Evolutionary conservation across 2,113 vertebrate species (phyloP).

Genomic region (Crocuta crocuta): DNA sequence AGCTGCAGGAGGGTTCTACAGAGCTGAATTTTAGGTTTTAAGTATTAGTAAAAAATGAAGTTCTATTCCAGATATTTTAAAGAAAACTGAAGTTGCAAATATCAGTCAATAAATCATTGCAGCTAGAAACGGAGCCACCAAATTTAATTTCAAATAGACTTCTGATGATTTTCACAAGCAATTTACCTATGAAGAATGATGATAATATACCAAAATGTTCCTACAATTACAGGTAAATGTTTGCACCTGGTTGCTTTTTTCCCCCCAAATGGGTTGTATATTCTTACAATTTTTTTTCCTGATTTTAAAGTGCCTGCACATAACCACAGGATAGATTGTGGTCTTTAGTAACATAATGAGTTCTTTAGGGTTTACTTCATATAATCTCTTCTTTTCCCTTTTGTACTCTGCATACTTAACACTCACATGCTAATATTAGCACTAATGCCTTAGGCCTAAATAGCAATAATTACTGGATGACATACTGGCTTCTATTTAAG

Average conservation of each 20-base stretch:
- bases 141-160: constrained; percentile 38
- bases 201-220: background rate
- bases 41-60: constrained; percentile 75
- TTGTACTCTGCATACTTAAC: constrained; percentile 62
- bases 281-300: constrained; percentile 5
- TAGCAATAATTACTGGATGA: constrained; percentile 81
- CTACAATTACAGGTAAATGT: background rate
- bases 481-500: constrained; percentile 83
- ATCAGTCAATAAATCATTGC: constrained; percentile 60
- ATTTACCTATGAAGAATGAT: background rate
- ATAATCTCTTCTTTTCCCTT: constrained; percentile 64
- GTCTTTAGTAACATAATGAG: background rate
- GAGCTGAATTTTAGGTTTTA: constrained; percentile 64
- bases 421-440: constrained; percentile 80
- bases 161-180: background rate
- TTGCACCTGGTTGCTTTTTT: constrained; percentile 18
- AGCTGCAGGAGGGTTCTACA: constrained; percentile 64
- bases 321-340: background rate
- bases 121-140: constrained; percentile 66
- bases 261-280: background rate
- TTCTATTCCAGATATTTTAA: constrained; percentile 69
- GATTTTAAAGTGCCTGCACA: background rate
- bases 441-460: constrained; percentile 67
- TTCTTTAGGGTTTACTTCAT: constrained; percentile 59
- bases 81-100: constrained; percentile 51